A percentile compares a stretch with the other conserved stretches of the same genome.
These are phyloP conservation scores for Burhinus bistriatus DNA, from an alignment of 2,113 vertebrate species.

Conservation along the genomic window DNA sequence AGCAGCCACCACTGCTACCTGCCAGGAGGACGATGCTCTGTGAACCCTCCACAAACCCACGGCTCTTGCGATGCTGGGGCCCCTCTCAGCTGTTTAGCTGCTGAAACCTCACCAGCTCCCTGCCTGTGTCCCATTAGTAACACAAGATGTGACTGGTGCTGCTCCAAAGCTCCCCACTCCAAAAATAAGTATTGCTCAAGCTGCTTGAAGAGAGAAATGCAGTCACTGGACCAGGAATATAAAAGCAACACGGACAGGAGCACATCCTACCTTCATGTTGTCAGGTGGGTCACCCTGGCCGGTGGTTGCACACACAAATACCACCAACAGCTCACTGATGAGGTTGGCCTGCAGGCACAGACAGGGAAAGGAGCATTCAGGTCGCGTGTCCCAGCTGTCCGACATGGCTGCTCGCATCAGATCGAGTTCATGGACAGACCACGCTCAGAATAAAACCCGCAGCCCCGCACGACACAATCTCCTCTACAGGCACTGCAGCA, in stretches of 20 bases:
- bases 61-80: neutral
- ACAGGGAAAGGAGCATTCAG: neutral
- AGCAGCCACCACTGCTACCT: neutral
- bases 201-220: neutral
- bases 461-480: fast-evolving
- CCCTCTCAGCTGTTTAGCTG: neutral
- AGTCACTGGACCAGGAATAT: neutral
- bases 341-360: slow-evolving; percentile 78
- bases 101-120: neutral
- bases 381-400: fast-evolving
- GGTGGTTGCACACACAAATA: slow-evolving; percentile 92
- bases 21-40: neutral
- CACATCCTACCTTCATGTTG: slow-evolving; percentile 90
- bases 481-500: neutral
- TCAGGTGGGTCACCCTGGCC: slow-evolving; percentile 96
- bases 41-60: neutral
- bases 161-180: neutral
- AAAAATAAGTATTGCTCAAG: neutral
- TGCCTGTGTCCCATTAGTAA: neutral
- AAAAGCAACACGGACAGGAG: neutral
- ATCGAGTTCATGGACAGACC: fast-evolving
- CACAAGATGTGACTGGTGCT: fast-evolving
- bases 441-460: neutral
- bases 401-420: neutral
- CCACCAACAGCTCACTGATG: slow-evolving; percentile 86